Base-by-base conservation (phyloP, 2,797 vertebrate genomes). In the Columba guinea region DNA sequence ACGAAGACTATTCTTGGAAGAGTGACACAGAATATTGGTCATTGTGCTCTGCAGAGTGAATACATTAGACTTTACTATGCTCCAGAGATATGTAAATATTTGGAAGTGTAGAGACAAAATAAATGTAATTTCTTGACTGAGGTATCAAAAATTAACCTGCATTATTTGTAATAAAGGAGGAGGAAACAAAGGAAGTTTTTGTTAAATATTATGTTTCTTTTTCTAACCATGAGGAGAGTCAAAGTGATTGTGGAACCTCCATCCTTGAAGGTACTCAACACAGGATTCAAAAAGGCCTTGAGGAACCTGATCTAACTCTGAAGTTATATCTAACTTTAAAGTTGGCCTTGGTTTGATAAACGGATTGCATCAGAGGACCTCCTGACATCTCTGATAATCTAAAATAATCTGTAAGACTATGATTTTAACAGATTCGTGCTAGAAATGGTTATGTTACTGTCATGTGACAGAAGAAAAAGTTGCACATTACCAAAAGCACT, bases 201-300 rank as follows among this genome's bases (percentile, higher is more conserved):
- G 4, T 49, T 65, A 73, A 35, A 4, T 51, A 27, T 30, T 84
- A 19, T 2, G 0, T 0, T 39, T 10, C 13, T 55, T 75, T 71
- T 41, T 28, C 41, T 55, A 48, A 48, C 4, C 5, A 23, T 21
- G 7, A 14, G 3, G 8, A 44, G 8, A 20, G 3, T 74, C 51
- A 48, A 32, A 8, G 1, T 52, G 10, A 39, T 11, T 58, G 10
- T 53, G 35, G n/a, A 86, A 69, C 0, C 0, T 52, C 24, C 12
- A 15, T 48, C 13, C 44, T 52, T 32, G 20, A 20, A 69, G 17
- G 4, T 39, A 62, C 34, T 28, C 19, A 51, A 76, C 89, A 51
- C 0, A 22, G 14, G 11, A 48, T 48, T 84, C 2, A 8, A 51
- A 89, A 74, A 84, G 16, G 14, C 5, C 49, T 24, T 32, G 20